Evolutionary conservation across 2,888 invertebrate species (phyloP).

Genomic region (Hypselothyrea guttata): DNA sequence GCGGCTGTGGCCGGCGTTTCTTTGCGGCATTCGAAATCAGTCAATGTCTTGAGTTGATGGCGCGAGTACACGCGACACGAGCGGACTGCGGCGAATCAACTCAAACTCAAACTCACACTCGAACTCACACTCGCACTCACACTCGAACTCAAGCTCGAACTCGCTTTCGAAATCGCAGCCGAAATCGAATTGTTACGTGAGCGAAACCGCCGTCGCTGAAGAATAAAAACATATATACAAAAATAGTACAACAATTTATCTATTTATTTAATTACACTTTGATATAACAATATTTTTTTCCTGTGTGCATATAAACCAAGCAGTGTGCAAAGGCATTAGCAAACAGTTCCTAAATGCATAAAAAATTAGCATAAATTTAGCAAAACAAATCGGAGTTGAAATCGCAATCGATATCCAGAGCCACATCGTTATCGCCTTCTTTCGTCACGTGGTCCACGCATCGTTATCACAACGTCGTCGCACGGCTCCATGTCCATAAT

Average conservation of each 20-base stretch:
- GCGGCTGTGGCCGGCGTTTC: constrained; percentile 63
- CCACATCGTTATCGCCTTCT: background rate
- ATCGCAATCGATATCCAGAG: too few relatives aligned
- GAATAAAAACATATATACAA: constrained; percentile 5
- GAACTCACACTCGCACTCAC: constrained; percentile 12
- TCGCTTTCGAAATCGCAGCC: constrained; percentile 21
- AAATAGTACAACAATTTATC: background rate
- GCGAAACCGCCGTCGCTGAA: constrained; percentile 21
- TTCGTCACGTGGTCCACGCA: constrained; percentile 1
- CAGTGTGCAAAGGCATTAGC: constrained; percentile 3
- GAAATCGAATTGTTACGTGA: constrained; percentile 25
- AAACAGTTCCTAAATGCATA: constrained; percentile 17
- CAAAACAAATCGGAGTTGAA: constrained; percentile 8
- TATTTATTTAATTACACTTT: too few relatives aligned
- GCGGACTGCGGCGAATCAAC: constrained; percentile 58
- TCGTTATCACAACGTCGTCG: constrained; percentile 47
- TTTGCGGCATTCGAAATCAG: constrained; percentile 76
- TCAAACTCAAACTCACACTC: constrained; percentile 15
- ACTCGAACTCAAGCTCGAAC: constrained; percentile 17
- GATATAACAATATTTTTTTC: constrained; percentile 38
- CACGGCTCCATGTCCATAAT: constrained; percentile 84
- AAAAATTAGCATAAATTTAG: background rate
- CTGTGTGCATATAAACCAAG: constrained; percentile 13
- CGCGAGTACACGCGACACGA: constrained; percentile 78
- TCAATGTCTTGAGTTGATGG: constrained; percentile 80